A percentile compares a stretch with the other conserved stretches of the same genome.
Conservation (phyloP, 1,140 invertebrate species). For the Nautilus pompilius region DNA sequence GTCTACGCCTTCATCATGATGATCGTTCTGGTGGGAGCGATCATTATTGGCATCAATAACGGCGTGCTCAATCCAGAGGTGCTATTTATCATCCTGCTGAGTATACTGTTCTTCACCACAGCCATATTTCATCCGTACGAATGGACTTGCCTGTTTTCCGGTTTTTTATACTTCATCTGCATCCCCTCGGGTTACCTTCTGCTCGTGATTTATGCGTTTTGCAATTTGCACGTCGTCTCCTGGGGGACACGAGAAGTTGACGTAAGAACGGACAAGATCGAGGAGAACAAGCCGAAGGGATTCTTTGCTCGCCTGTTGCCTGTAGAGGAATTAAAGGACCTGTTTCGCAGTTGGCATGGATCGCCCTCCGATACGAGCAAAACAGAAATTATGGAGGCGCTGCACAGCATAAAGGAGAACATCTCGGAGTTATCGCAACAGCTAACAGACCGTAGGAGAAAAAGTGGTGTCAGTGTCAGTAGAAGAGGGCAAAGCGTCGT, state of each 20-base stretch:
- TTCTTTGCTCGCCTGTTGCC: conserved; percentile 22
- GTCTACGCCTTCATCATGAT: conserved; percentile 40
- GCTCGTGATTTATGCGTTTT: conserved; percentile 83
- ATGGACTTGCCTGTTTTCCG: conserved; percentile 68
- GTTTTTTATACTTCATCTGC: conserved; percentile 81
- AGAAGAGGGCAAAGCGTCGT: background rate
- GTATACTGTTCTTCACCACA: too few relatives aligned
- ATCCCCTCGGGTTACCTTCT: conserved; percentile 92
- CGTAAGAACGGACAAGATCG: conserved; percentile 57
- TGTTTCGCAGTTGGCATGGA: background rate
- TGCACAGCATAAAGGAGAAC: too few relatives aligned
- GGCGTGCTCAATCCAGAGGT: conserved; percentile 70
- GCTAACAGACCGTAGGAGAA: background rate
- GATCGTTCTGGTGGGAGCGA: conserved; percentile 36
- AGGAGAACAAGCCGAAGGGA: conserved; percentile 18
- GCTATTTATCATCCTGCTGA: background rate
- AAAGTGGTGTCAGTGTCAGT: background rate
- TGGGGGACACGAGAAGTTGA: conserved; percentile 79
- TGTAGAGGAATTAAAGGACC: conserved; percentile 30
- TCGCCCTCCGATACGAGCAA: too few relatives aligned
- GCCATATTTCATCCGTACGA: conserved; percentile 53
- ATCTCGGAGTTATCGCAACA: background rate
- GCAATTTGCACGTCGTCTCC: conserved; percentile 83
- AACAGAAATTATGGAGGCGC: too few relatives aligned
- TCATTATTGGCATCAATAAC: conserved; percentile 24